phyloP scores from a whole-genome alignment of 2,888 invertebrate genomes.

The Eristalis arbustorum region DNA sequence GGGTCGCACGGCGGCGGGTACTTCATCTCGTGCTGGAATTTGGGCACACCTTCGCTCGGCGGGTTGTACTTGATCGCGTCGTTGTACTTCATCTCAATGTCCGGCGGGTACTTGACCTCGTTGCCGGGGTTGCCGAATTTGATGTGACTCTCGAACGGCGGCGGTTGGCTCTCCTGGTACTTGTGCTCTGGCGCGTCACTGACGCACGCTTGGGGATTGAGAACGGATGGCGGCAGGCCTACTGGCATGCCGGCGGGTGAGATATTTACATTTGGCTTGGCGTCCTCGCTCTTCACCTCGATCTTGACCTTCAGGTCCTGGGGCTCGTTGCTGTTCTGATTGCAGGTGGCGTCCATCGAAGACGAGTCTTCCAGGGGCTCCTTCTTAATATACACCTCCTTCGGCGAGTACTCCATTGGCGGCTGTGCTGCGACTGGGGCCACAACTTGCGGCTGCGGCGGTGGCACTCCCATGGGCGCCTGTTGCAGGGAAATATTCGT shows the following conservation, averaged over 20 bases:
- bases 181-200: constrained; percentile 57
- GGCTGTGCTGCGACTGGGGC: constrained; percentile 66
- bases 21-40: constrained; percentile 80
- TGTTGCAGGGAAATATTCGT: constrained; percentile 72
- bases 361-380: constrained; percentile 80
- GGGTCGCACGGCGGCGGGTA: constrained; percentile 80
- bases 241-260: constrained; percentile 64
- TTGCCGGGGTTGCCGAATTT: constrained; percentile 65
- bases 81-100: constrained; percentile 78
- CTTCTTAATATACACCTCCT: constrained; percentile 83
- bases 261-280: constrained; percentile 73
- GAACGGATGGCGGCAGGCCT: constrained; percentile 52
- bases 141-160: constrained; percentile 73
- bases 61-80: constrained; percentile 77
- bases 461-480: constrained; percentile 58
- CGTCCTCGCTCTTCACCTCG: constrained; percentile 82
- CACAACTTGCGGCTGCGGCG: constrained; percentile 76
- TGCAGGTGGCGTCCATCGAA: constrained; percentile 79
- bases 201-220: constrained; percentile 45
- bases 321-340: constrained; percentile 83
- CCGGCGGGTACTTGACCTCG: constrained; percentile 77
- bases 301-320: constrained; percentile 88
- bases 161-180: constrained; percentile 63
- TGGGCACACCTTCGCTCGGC: constrained; percentile 70
- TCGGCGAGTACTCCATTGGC: constrained; percentile 82